Conservation (phyloP, 2,888 invertebrate genomes). For the Drosophila imparisetae region DNA sequence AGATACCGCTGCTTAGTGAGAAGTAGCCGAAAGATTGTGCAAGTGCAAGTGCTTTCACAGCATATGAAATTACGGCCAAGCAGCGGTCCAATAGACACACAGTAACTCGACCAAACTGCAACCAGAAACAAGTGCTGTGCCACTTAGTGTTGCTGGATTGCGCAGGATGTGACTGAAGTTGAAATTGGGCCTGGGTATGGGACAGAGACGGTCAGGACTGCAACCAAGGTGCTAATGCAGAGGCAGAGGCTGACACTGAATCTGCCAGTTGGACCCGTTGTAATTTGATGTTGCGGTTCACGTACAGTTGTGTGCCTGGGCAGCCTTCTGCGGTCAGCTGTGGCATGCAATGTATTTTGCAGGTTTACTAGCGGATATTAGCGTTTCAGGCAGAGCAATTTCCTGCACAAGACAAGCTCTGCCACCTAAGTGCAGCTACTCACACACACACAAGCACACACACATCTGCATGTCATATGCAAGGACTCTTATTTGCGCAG, state of each 20-base stretch:
- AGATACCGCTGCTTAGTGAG: conserved; percentile 68
- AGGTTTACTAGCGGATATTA: conserved; percentile 30
- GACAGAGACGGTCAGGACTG: background rate
- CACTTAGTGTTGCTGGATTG: background rate
- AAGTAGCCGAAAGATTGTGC: conserved; percentile 62
- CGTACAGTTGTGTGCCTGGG: conserved; percentile 46
- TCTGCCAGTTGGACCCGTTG: conserved; percentile 38
- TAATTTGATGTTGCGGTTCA: conserved; percentile 70
- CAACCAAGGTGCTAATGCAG: background rate
- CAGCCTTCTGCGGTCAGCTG: conserved; percentile 52
- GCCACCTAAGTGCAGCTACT: conserved; percentile 2
- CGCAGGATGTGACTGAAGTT: background rate
- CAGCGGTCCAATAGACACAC: conserved; percentile 7
- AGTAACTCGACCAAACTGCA: background rate
- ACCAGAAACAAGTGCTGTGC: conserved; percentile 9
- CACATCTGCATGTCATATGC: conserved; percentile 6
- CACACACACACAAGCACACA: background rate
- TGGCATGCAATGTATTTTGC: conserved; percentile 35
- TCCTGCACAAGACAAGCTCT: conserved; percentile 34
- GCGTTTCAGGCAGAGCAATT: conserved; percentile 47
- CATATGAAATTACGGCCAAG: conserved; percentile 61
- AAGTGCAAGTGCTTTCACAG: conserved; percentile 66
- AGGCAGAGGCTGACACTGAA: background rate
- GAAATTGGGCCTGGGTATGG: background rate
- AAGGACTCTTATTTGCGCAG: conserved; percentile 36